Percentiles rank a stretch among this genome's conserved stretches.
These are phyloP conservation scores for Poecilia gillii DNA, from an alignment of 2,797 vertebrate species.

Conservation along the genomic window DNA sequence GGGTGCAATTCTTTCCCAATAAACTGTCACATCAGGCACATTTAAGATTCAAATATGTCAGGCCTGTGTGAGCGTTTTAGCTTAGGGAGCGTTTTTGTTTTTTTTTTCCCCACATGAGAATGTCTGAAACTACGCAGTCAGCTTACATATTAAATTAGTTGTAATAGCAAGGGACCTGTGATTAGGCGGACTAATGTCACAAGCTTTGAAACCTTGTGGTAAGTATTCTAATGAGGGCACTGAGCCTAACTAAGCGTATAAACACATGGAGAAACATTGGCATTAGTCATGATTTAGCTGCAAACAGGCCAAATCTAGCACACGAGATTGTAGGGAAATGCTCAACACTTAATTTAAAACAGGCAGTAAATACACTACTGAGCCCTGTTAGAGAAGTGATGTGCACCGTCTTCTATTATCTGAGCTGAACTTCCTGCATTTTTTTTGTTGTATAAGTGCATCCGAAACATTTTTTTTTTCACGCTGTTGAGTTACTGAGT, in stretches of 20 bases:
- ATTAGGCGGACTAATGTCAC: slow-evolving; percentile 26
- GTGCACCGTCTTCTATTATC: background rate
- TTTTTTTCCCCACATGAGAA: background rate
- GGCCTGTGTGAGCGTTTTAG: slow-evolving; percentile 22
- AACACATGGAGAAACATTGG: slow-evolving; percentile 4
- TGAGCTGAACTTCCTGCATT: background rate
- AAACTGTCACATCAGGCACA: slow-evolving; percentile 19
- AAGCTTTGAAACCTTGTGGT: slow-evolving; percentile 12
- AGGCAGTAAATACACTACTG: background rate
- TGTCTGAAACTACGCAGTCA: slow-evolving; percentile 15
- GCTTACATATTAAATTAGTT: slow-evolving; percentile 27
- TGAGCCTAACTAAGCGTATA: slow-evolving; percentile 12
- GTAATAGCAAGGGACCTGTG: slow-evolving; percentile 32
- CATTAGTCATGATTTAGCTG: slow-evolving; percentile 12
- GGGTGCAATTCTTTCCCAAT: slow-evolving; percentile 1
- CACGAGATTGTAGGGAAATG: background rate
- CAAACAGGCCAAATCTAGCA: slow-evolving; percentile 1
- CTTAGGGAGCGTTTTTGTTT: slow-evolving; percentile 16
- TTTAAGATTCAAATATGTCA: slow-evolving; percentile 30
- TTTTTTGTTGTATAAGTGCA: background rate
- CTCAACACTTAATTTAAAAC: slow-evolving; percentile 1
- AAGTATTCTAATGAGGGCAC: slow-evolving; percentile 9
- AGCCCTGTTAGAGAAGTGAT: background rate
- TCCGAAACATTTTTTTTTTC: background rate
- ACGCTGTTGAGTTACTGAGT: background rate